Percentiles rank a stretch among this genome's conserved stretches.
phyloP scores from a whole-genome alignment of 1,140 invertebrate species.

The Matsumurasca onukii region DNA sequence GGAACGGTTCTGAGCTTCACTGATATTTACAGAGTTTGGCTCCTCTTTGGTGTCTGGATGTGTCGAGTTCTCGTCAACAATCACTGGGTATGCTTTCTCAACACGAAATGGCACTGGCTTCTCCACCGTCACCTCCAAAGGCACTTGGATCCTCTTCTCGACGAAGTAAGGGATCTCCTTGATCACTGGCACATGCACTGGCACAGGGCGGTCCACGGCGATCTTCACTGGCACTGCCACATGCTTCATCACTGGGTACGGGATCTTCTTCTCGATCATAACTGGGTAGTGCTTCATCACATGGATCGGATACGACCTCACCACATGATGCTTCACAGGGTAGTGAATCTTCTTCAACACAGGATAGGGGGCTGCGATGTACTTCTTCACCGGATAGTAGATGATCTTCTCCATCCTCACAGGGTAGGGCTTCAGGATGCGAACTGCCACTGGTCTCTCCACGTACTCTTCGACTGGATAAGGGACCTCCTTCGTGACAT shows the following conservation, averaged over 20 bases:
- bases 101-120: slow-evolving; percentile 39
- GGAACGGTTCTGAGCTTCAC: too few species aligned
- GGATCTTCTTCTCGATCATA: slow-evolving; percentile 13
- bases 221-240: slow-evolving; percentile 54
- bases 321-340: slow-evolving; percentile 39
- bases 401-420: slow-evolving; percentile 64
- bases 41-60: slow-evolving; percentile 62
- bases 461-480: slow-evolving; percentile 21
- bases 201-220: slow-evolving; percentile 55
- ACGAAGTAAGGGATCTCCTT: slow-evolving; percentile 63
- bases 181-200: slow-evolving; percentile 48
- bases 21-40: slow-evolving; percentile 59
- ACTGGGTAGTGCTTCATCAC: slow-evolving; percentile 21
- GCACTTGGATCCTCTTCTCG: slow-evolving; percentile 39
- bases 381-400: slow-evolving; percentile 64
- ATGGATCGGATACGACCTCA: slow-evolving; percentile 12
- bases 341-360: slow-evolving; percentile 41
- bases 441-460: slow-evolving; percentile 46
- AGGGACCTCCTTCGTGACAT: slow-evolving; percentile 45
- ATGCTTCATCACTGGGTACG: slow-evolving; percentile 52
- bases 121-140: slow-evolving; percentile 60
- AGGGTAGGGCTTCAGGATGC: slow-evolving; percentile 59
- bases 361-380: slow-evolving; percentile 66
- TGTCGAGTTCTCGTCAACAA: slow-evolving; percentile 37
- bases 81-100: slow-evolving; percentile 39